phyloP scores from a whole-genome alignment of 2,888 invertebrate species.

The Esperia sulphurella region DNA sequence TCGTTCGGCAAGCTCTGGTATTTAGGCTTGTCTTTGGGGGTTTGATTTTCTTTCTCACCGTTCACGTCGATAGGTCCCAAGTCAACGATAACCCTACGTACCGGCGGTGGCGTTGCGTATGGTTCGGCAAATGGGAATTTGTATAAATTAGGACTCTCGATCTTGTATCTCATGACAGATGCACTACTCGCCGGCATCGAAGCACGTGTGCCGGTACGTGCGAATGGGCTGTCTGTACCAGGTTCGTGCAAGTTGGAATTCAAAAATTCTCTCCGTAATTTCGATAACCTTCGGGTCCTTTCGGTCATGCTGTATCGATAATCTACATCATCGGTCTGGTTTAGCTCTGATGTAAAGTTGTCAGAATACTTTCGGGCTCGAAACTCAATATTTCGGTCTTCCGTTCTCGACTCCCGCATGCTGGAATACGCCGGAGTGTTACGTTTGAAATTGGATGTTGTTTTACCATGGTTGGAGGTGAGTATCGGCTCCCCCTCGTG shows the following conservation, averaged over 20 bases:
- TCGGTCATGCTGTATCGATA: constrained; percentile 67
- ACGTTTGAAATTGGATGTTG: constrained; percentile 67
- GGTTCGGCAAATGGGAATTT: constrained; percentile 76
- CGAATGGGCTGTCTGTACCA: constrained; percentile 46
- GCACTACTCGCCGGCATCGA: constrained; percentile 57
- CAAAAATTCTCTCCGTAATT: constrained; percentile 64
- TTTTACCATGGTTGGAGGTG: constrained; percentile 66
- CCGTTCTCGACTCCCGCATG: constrained; percentile 65
- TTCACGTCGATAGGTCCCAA: constrained; percentile 46
- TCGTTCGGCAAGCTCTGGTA: constrained; percentile 51
- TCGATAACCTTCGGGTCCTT: constrained; percentile 63
- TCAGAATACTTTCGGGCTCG: constrained; percentile 70
- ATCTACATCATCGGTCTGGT: constrained; percentile 68
- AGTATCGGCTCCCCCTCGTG: constrained; percentile 59
- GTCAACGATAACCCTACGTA: constrained; percentile 53
- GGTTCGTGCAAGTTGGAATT: constrained; percentile 69
- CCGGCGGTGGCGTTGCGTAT: constrained; percentile 66
- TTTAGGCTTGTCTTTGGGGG: constrained; percentile 37
- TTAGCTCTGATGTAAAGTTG: constrained; percentile 65
- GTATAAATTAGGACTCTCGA: constrained; percentile 67
- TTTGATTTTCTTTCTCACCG: constrained; percentile 56
- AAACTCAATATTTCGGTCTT: constrained; percentile 57
- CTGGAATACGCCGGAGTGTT: constrained; percentile 66
- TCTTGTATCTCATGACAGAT: constrained; percentile 57
- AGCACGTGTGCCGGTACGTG: constrained; percentile 55